phyloP scores from a whole-genome alignment of 2,113 vertebrate species.

The Probosciger aterrimus region DNA sequence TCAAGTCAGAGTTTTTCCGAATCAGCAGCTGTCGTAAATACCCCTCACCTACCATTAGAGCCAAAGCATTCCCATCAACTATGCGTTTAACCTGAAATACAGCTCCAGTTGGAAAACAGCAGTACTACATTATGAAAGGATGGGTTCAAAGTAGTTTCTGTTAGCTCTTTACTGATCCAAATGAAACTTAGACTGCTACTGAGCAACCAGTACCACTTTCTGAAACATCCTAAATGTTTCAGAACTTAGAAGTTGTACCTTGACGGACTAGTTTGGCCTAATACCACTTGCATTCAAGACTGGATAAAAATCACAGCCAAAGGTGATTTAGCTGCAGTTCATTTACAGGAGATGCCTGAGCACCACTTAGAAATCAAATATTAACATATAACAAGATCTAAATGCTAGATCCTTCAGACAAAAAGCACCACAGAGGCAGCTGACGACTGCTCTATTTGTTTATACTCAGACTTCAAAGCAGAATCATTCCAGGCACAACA shows the following conservation, averaged over 20 bases:
- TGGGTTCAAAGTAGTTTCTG: background rate
- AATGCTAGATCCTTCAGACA: background rate
- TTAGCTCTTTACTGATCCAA: background rate
- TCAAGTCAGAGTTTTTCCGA: background rate
- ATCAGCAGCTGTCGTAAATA: background rate
- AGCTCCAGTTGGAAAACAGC: background rate
- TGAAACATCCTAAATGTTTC: background rate
- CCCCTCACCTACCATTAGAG: background rate
- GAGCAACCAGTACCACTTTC: background rate
- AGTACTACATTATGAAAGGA: background rate
- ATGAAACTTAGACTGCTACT: background rate
- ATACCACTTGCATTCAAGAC: background rate
- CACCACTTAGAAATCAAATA: background rate
- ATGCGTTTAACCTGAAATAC: background rate
- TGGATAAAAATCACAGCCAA: background rate
- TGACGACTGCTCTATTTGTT: background rate
- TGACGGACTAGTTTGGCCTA: background rate
- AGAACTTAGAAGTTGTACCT: background rate
- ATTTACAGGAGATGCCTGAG: background rate
- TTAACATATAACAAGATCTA: background rate
- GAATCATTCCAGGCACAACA: conserved; percentile 52
- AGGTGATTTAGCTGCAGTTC: background rate
- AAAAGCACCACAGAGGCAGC: background rate
- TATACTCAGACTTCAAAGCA: background rate
- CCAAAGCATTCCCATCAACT: background rate